phyloP scores from a whole-genome alignment of 2,888 invertebrate species.

The Ichneumoninae sp. region DNA sequence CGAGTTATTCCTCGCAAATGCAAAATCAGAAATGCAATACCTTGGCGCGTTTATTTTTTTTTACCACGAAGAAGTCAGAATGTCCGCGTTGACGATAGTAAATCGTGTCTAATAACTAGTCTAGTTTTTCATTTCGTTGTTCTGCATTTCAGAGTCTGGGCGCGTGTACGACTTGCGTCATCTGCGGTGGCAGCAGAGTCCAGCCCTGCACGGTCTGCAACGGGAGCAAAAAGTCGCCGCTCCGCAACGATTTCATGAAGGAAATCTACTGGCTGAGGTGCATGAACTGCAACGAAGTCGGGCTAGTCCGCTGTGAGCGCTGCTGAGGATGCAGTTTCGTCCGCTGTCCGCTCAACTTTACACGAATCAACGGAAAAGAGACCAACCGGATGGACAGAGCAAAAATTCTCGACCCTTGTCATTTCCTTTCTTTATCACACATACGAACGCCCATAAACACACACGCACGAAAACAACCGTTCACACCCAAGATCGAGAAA shows the following conservation, averaged over 20 bases:
- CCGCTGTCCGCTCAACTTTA: slow-evolving; percentile 54
- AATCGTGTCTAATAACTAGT: neutral
- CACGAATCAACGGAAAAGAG: neutral
- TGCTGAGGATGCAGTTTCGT: slow-evolving; percentile 86
- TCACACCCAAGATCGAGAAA: neutral
- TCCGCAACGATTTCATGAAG: slow-evolving; percentile 96
- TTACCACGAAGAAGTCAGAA: neutral
- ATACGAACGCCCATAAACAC: slow-evolving; percentile 6
- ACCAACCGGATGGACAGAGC: slow-evolving; percentile 18
- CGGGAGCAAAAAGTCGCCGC: slow-evolving; percentile 98
- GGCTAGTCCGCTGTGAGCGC: slow-evolving; percentile 94
- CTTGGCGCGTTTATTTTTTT: neutral
- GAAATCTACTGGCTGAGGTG: slow-evolving; percentile 97
- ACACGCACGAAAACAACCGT: slow-evolving; percentile 4
- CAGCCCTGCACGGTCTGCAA: slow-evolving; percentile 96
- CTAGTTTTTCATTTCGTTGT: slow-evolving; percentile 7
- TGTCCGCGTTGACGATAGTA: neutral
- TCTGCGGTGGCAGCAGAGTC: slow-evolving; percentile 96
- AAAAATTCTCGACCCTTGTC: neutral
- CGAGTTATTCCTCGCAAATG: no score
- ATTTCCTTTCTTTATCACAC: neutral
- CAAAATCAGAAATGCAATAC: no score
- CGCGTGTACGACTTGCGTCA: slow-evolving; percentile 92
- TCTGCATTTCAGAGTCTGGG: slow-evolving; percentile 89
- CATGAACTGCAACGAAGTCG: slow-evolving; percentile 98